A percentile compares a stretch with the other conserved stretches of the same genome.
phyloP scores from a whole-genome alignment of 2,113 vertebrate genomes.

The Neogale vison region DNA sequence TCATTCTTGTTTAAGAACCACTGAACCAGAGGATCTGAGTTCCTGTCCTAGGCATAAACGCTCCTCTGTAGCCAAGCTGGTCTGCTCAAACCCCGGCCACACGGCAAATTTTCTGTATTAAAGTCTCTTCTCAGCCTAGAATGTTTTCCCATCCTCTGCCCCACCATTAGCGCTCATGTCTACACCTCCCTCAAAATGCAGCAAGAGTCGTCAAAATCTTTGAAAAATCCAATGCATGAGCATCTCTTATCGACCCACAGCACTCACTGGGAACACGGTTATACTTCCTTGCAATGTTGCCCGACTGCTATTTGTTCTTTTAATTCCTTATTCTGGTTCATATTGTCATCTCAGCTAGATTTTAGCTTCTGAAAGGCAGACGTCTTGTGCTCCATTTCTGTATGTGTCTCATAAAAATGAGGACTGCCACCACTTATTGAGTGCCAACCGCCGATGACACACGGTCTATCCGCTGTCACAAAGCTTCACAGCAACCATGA shows the following conservation, averaged over 20 bases:
- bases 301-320: neutral
- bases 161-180: neutral
- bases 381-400: neutral
- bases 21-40: neutral
- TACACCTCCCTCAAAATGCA: neutral
- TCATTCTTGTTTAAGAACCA: neutral
- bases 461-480: neutral
- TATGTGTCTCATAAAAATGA: neutral
- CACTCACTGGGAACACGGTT: neutral
- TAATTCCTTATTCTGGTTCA: neutral
- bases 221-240: neutral
- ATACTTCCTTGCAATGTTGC: neutral
- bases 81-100: neutral
- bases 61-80: neutral
- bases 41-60: neutral
- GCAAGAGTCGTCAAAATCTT: neutral
- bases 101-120: neutral
- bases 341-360: neutral
- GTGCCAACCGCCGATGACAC: neutral
- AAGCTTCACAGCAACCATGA: neutral
- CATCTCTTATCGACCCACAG: neutral
- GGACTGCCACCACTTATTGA: neutral
- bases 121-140: neutral
- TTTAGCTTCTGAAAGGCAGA: constrained; percentile 20
- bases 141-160: neutral